Conservation (phyloP, 2,888 invertebrate species). For the Acronicta aceris region DNA sequence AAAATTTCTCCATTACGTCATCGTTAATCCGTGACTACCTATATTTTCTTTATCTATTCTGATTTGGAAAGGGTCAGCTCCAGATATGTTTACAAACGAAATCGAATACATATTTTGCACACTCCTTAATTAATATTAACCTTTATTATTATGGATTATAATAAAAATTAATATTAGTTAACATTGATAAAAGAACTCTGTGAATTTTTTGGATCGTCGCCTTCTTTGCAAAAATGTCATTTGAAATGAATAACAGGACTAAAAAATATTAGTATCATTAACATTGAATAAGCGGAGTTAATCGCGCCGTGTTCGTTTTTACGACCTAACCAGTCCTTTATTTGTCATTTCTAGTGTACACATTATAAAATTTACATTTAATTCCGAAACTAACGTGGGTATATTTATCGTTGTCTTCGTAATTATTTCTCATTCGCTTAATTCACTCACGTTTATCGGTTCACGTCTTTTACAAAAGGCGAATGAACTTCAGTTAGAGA, state of each 20-base stretch:
- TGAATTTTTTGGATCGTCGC: too few relatives aligned
- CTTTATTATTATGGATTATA: too few relatives aligned
- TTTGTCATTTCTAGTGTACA: neutral
- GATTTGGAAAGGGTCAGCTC: neutral
- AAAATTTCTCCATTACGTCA: conserved; percentile 29
- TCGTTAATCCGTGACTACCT: conserved; percentile 5
- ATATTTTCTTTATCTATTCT: conserved; percentile 18
- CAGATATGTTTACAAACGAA: neutral
- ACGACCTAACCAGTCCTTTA: neutral
- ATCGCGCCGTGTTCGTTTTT: neutral
- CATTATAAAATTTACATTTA: conserved; percentile 1
- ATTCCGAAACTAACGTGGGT: neutral
- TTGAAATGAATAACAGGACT: too few relatives aligned
- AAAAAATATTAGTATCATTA: too few relatives aligned
- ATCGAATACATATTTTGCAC: too few relatives aligned
- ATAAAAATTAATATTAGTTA: too few relatives aligned
- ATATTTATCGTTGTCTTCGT: conserved; percentile 8
- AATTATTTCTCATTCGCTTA: conserved; percentile 34
- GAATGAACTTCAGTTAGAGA: conserved; percentile 52
- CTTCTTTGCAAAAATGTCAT: too few relatives aligned
- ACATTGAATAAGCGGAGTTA: too few relatives aligned
- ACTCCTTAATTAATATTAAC: too few relatives aligned
- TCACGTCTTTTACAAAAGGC: conserved; percentile 53
- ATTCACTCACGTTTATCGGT: conserved; percentile 52
- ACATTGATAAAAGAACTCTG: too few relatives aligned